Conservation (phyloP, 2,888 invertebrate genomes). For the Melangyna quadrimaculata region DNA sequence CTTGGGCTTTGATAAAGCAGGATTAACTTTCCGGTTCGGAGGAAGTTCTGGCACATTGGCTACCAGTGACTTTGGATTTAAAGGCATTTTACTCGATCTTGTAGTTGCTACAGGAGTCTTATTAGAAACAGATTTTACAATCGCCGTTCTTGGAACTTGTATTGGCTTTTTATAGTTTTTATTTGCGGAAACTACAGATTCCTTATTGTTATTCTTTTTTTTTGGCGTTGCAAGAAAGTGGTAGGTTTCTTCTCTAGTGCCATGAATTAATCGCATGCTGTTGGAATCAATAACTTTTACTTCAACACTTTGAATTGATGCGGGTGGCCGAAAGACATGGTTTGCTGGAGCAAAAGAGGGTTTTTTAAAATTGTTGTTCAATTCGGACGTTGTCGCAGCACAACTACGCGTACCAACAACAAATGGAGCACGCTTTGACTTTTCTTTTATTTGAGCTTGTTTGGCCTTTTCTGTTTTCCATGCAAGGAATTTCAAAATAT, state of each 20-base stretch:
- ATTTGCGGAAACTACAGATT: conserved; percentile 46
- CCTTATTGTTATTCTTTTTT: conserved; percentile 21
- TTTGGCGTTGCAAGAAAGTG: conserved; percentile 40
- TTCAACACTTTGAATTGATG: conserved; percentile 50
- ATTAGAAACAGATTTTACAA: background rate
- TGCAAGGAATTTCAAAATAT: conserved; percentile 68
- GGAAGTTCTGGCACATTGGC: background rate
- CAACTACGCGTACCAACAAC: conserved; percentile 61
- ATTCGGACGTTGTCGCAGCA: background rate
- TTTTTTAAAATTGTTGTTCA: conserved; percentile 10
- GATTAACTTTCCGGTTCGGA: background rate
- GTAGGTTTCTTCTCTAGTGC: background rate
- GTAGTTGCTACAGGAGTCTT: background rate
- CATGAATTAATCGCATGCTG: conserved; percentile 21
- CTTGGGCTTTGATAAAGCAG: background rate
- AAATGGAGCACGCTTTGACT: conserved; percentile 59
- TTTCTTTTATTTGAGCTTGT: conserved; percentile 26
- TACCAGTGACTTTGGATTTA: background rate
- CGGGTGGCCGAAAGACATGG: conserved; percentile 66
- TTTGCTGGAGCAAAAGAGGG: conserved; percentile 68
- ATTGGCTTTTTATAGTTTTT: conserved; percentile 1
- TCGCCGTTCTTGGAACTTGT: background rate
- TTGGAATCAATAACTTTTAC: conserved; percentile 9
- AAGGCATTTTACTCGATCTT: background rate
- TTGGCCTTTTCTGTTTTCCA: conserved; percentile 72